phyloP scores from a whole-genome alignment of 2,888 invertebrate genomes.

The Nephrotoma flavescens region DNA sequence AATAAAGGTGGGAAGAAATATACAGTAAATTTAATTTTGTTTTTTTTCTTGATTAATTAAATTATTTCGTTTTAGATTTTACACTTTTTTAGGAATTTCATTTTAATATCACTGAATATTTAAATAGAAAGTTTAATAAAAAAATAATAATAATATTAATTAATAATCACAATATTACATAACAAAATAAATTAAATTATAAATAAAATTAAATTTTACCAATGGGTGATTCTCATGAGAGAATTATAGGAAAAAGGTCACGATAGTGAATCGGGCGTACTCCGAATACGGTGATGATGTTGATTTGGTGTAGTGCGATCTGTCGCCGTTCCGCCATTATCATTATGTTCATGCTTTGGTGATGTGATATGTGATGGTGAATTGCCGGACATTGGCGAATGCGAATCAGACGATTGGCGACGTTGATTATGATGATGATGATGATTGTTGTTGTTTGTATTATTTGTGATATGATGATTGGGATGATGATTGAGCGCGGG shows the following conservation, averaged over 20 bases:
- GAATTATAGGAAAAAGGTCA: conserved; percentile 6
- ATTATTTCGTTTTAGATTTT: background rate
- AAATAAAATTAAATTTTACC: conserved; percentile 1
- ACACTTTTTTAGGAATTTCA: background rate
- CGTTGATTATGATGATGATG: conserved; percentile 13
- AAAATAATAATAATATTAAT: background rate
- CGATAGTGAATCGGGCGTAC: conserved; percentile 4
- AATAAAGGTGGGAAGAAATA: background rate
- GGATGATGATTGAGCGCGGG: background rate
- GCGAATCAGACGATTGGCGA: conserved; percentile 36
- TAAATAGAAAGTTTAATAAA: background rate
- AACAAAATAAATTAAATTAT: background rate
- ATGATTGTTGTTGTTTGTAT: background rate
- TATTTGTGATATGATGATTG: background rate
- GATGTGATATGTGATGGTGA: conserved; percentile 26
- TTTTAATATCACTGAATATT: background rate
- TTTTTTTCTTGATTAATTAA: background rate
- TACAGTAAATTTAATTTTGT: background rate
- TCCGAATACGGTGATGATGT: background rate
- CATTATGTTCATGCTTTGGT: conserved; percentile 12
- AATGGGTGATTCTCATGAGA: conserved; percentile 5
- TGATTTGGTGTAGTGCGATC: conserved; percentile 7
- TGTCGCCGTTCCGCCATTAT: conserved; percentile 9
- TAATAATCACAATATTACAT: background rate
- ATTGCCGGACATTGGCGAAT: conserved; percentile 35